Conservation (phyloP, 1,140 invertebrate genomes). For the Euwallacea fornicatus region DNA sequence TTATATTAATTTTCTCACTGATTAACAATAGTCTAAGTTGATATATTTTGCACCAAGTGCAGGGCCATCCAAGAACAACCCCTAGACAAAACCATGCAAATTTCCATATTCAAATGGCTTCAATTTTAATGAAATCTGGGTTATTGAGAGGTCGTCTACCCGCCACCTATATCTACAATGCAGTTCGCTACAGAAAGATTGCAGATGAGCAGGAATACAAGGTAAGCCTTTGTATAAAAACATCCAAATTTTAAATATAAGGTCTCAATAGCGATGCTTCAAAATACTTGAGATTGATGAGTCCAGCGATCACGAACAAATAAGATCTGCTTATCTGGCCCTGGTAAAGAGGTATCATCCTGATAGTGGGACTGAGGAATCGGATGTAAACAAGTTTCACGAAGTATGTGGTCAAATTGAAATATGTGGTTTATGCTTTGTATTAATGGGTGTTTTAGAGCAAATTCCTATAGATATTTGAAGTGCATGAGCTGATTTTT, state of each 20-base stretch:
- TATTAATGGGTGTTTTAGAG: neutral
- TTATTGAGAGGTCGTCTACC: neutral
- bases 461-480: too few relatives aligned
- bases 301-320: conserved; percentile 69
- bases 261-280: conserved; percentile 62
- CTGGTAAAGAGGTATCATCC: conserved; percentile 82
- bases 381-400: conserved; percentile 71
- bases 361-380: conserved; percentile 69
- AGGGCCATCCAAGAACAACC: too few relatives aligned
- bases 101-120: conserved; percentile 19
- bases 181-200: conserved; percentile 6
- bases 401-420: conserved; percentile 66
- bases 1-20: too few relatives aligned
- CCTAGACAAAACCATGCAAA: too few relatives aligned
- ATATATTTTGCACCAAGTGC: too few relatives aligned
- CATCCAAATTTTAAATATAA: conserved; percentile 36
- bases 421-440: conserved; percentile 51
- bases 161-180: too few relatives aligned
- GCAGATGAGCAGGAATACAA: conserved; percentile 19
- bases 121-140: conserved; percentile 9
- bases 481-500: too few relatives aligned
- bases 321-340: conserved; percentile 71
- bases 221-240: conserved; percentile 3
- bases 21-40: too few relatives aligned
- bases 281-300: conserved; percentile 65